Percentiles rank a stretch among this genome's conserved stretches.
Evolutionary conservation across 2,797 vertebrate genomes (phyloP).

Genomic region (Girardinus metallicus): DNA sequence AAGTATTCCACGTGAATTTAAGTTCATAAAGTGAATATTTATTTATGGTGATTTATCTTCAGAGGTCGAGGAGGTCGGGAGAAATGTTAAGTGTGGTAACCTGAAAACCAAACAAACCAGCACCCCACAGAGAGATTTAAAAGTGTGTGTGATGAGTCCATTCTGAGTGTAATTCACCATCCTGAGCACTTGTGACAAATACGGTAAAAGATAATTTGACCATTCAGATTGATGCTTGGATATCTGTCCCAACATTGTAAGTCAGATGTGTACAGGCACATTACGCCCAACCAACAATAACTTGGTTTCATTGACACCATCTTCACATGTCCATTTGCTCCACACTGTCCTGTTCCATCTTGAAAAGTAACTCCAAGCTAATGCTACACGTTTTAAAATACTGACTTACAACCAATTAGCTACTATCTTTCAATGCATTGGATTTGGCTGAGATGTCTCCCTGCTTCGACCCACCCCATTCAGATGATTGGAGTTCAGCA

Average conservation of each 20-base stretch:
- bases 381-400: not conserved
- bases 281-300: not conserved
- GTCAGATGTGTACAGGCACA: not conserved
- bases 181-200: not conserved
- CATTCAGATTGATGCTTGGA: not conserved
- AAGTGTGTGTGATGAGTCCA: not conserved
- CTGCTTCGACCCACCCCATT: too few relatives aligned
- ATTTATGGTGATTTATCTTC: not conserved
- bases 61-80: not conserved
- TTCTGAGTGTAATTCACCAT: not conserved
- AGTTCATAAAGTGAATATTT: not conserved
- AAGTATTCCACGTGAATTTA: not conserved
- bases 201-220: not conserved
- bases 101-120: not conserved
- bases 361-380: not conserved
- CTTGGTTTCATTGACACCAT: not conserved
- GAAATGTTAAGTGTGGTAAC: not conserved
- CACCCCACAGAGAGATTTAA: not conserved
- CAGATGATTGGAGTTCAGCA: too few relatives aligned
- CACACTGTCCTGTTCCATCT: not conserved
- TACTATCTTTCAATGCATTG: not conserved
- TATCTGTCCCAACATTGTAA: not conserved
- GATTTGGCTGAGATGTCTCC: too few relatives aligned
- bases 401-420: not conserved
- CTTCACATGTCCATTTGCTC: not conserved